These are phyloP conservation scores for Neolamprologus fasciatus DNA, from an alignment of 2,113 vertebrate species.

Conservation along the genomic window DNA sequence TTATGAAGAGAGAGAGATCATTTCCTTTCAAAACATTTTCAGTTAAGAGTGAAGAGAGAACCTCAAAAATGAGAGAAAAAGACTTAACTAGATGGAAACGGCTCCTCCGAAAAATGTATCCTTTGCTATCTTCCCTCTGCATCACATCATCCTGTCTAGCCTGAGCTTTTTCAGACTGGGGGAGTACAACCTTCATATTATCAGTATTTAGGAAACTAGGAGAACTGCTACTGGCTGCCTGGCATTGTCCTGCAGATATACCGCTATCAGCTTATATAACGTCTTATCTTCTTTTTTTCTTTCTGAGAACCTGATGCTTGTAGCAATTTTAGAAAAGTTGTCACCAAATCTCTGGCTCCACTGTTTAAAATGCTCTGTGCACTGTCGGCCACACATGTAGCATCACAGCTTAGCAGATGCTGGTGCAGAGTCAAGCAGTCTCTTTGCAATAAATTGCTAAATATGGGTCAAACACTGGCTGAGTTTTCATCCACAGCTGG, in stretches of 20 bases:
- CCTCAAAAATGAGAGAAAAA: background rate
- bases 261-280: background rate
- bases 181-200: background rate
- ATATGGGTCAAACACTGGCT: background rate
- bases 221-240: background rate
- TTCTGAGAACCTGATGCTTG: background rate
- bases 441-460: background rate
- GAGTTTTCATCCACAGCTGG: background rate
- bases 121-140: slow-evolving; percentile 6
- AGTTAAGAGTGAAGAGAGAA: background rate
- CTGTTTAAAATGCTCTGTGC: background rate
- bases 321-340: background rate
- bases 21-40: background rate
- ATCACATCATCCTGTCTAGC: slow-evolving; percentile 9
- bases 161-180: background rate
- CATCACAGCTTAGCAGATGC: background rate
- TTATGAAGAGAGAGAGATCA: background rate
- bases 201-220: background rate
- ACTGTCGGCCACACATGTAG: background rate
- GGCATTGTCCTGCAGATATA: background rate
- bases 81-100: background rate
- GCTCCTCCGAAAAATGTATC: background rate
- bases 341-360: background rate
- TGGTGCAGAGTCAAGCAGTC: background rate
- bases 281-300: background rate